Base-by-base conservation (phyloP, 37 sponge, comb jelly and placozoan species). In the Aplysina aerophoba region DNA sequence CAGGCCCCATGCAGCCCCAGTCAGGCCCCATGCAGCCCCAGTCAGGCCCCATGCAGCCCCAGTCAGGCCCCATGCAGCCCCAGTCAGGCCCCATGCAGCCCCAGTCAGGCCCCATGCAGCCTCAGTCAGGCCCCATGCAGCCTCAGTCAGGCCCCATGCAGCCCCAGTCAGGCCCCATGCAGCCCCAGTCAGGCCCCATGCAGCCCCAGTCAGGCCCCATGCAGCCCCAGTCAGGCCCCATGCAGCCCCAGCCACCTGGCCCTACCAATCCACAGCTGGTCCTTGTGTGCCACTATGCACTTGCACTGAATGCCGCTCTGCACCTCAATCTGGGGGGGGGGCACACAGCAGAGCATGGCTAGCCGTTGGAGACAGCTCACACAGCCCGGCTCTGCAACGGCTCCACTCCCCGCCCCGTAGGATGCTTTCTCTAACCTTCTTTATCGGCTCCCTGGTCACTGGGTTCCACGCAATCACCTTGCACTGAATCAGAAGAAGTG, bases 391-490 rank as follows among this genome's bases (percentile, higher is more conserved):
- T 11, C 50, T 44, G 3, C 3, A 8, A 44, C 3, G 50, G 50
- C 50, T 44, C 6, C 50, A 44, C 6, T 44, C 50, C 50, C 8
- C 8, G 50, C n/a, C n/a, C n/a, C 8, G 50, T 3, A 44, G 50
- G 50, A 8, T 44, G 50, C 8, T 44, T 44, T 8, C 50, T 8
- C 50, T 44, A 44, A 93, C 94, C 82, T 79, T 93, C 19, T 38
- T 31, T 14, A 79, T 44, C 24, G 88, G 39, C 11, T 84, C 88
- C 25, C 91, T 87, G 27, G 86, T 90, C 50, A 82, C 86, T 24
- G 94, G 90, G 66, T 93, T 86, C 74, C 81, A 90, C 4, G 91
- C 91, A 31, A 93, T 34, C 69, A 93, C 79, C 0, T 79, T 61
- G 6, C 90, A 87, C 57, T 90, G 84, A 15, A 90, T 34, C 11